Conservation (phyloP, 2,797 vertebrate genomes). For the Aselliscus stoliczkanus region DNA sequence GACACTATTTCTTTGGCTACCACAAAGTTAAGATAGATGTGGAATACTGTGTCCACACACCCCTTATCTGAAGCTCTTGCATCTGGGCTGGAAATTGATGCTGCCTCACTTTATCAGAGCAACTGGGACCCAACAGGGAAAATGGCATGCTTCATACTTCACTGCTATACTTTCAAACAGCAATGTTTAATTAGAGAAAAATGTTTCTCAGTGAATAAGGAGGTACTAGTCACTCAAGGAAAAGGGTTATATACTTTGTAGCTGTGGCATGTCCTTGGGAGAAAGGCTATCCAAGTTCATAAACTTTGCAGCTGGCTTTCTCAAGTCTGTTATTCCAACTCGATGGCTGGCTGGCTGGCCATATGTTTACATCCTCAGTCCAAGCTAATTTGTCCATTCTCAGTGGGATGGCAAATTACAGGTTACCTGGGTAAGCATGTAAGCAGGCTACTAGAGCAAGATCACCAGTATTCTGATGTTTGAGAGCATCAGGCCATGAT, state of each 20-base stretch:
- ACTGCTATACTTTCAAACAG: not conserved
- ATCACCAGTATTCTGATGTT: rapidly evolving
- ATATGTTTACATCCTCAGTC: not conserved
- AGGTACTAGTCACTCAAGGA: not conserved
- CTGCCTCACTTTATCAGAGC: not conserved
- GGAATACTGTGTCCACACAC: not conserved
- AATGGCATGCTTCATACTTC: not conserved
- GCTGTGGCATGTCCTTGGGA: not conserved
- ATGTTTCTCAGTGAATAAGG: not conserved
- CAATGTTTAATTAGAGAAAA: not conserved
- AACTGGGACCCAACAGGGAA: not conserved
- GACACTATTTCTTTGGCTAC: not conserved
- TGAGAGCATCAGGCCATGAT: rapidly evolving
- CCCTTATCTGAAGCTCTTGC: not conserved
- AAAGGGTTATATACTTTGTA: not conserved
- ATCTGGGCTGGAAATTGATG: not conserved
- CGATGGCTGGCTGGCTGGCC: not conserved
- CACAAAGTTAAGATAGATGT: not conserved
- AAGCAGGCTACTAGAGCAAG: not conserved
- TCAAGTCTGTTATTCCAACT: not conserved
- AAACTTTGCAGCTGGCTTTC: not conserved
- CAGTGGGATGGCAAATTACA: not conserved
- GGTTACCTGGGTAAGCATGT: not conserved
- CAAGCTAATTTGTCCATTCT: not conserved
- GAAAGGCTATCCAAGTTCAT: not conserved